Evolutionary conservation across 2,113 vertebrate species (phyloP), one percentile per base, ranked within the genome.

Genomic region (Hippopotamus amphibius): DNA sequence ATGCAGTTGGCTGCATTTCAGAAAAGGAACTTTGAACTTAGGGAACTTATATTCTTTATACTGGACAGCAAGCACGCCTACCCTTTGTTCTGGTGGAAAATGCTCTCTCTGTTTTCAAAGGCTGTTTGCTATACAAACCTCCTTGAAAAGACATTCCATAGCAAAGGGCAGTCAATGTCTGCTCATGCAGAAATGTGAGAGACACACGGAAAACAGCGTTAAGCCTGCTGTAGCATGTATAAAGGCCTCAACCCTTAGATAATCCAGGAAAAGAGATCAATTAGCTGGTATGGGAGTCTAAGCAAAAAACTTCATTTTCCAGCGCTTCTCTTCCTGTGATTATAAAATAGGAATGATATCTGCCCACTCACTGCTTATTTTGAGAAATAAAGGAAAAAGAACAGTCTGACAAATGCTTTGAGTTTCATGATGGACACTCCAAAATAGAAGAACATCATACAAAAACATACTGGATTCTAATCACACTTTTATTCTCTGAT

Each of bases 331-430:
- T 96, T 96, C 82, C 87, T 93, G 81, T 90, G 83, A 92, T 96
- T 97, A 97, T 88, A 93, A 96, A 98, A 95, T 63, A 97, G 89
- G 13, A 95, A 96, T 71, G 85, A 79, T 88, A 93, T 93, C 93
- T 93, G 57, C 96, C 93, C 93, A 97, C 89, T 97, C 89, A 77
- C 11, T 93, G 63, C 87, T 97, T 98, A 98, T 97, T 98, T 97
- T 98, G 97, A 97, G 96, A 96, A 98, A 92, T 92, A 96, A 97
- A 98, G 74, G 86, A 59, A 96, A 97, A 97, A 97, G 88, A 97
- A 97, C 71, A 95, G 88, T 97, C 97, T 98, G 89, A 97, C 96
- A 98, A 97, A 96, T 92, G 88, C 74, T 96, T 92, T 92, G 69
- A 93, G 79, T 81, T 95, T 93, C 69, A 71, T 93, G 79, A 98